Evolutionary conservation across 37 sponge, comb jelly and placozoan species (phyloP).

Genomic region (Spongia lamella): DNA sequence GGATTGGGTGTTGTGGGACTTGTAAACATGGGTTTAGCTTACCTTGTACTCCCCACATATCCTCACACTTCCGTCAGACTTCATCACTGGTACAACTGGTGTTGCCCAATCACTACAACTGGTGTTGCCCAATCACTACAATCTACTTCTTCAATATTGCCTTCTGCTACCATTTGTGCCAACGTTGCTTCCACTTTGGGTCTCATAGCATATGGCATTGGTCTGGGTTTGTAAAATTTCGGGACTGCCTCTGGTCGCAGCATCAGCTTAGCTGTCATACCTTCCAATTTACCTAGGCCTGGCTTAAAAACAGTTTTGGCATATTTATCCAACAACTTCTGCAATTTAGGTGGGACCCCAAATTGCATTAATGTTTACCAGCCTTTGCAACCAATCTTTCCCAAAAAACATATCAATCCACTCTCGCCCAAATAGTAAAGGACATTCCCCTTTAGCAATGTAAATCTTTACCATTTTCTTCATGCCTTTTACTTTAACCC

Average conservation of each 20-base stretch:
- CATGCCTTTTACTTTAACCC: too few species aligned
- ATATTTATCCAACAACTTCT: too few species aligned
- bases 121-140: conserved; percentile 43
- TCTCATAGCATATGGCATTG: conserved; percentile 15
- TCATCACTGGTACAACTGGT: conserved; percentile 32
- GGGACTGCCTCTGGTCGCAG: conserved; percentile 6
- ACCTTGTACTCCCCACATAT: conserved; percentile 43
- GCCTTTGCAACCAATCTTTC: not conserved
- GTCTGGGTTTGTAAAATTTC: conserved; percentile 13
- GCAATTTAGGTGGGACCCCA: too few species aligned
- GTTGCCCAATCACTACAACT: too few species aligned
- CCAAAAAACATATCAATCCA: not conserved
- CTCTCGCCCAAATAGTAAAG: not conserved
- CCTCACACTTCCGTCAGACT: conserved; percentile 16
- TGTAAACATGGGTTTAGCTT: too few species aligned
- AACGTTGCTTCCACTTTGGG: not conserved
- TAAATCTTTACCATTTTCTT: not conserved
- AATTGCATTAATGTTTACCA: not conserved
- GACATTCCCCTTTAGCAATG: not conserved
- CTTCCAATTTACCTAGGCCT: too few species aligned
- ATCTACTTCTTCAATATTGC: conserved; percentile 10
- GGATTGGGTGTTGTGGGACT: too few species aligned
- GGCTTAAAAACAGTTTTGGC: too few species aligned
- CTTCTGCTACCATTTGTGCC: not conserved
- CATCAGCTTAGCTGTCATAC: conserved; percentile 1